phyloP scores from a whole-genome alignment of 1,140 invertebrate species.

The Saxidomus purpurata region DNA sequence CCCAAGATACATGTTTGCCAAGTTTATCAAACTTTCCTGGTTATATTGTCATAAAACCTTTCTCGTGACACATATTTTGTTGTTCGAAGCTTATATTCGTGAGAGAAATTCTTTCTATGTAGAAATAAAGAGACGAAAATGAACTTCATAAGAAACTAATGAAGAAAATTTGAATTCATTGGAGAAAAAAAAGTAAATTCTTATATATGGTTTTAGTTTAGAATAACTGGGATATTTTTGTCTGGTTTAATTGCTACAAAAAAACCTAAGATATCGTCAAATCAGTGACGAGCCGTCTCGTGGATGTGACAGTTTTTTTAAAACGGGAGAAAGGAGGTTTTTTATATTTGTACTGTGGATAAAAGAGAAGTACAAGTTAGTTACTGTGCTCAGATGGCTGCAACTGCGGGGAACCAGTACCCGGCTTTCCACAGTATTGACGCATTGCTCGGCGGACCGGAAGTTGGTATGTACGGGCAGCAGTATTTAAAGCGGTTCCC shows the following conservation, averaged over 20 bases:
- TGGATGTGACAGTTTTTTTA: neutral
- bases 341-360: neutral
- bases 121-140: neutral
- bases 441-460: constrained; percentile 22
- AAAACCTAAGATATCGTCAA: too few relatives aligned
- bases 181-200: neutral
- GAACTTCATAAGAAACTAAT: too few relatives aligned
- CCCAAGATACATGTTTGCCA: constrained; percentile 3
- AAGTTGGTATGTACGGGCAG: constrained; percentile 16
- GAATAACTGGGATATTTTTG: too few relatives aligned
- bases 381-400: neutral
- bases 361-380: neutral
- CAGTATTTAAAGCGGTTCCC: constrained; percentile 25
- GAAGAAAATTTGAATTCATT: neutral
- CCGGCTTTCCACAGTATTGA: constrained; percentile 60
- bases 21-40: constrained; percentile 12
- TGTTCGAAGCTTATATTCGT: neutral
- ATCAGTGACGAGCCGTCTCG: neutral
- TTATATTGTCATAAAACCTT: neutral
- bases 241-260: too few relatives aligned
- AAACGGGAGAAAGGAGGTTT: neutral
- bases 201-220: too few relatives aligned
- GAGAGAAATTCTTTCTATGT: too few relatives aligned
- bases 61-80: neutral
- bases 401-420: neutral